Evolutionary conservation across 2,888 invertebrate genomes (phyloP).

Genomic region (Cataglyphis livida): DNA sequence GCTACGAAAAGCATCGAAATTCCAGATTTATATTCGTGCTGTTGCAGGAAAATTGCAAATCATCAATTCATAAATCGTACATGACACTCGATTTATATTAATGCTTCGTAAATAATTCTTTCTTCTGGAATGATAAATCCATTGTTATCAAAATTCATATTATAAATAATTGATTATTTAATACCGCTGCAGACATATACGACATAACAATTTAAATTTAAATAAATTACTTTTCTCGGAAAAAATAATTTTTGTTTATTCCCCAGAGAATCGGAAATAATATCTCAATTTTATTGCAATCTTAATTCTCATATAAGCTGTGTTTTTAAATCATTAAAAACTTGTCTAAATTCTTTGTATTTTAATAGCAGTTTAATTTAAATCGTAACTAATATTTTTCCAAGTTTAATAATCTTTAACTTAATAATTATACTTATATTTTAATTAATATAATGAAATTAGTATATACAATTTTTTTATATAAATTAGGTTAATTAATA

Average conservation of each 20-base stretch:
- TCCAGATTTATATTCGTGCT: conserved; percentile 19
- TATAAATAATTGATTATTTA: conserved; percentile 18
- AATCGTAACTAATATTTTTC: background rate
- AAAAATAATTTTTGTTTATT: background rate
- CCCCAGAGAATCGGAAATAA: background rate
- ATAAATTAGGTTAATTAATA: background rate
- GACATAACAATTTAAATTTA: background rate
- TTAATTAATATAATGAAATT: background rate
- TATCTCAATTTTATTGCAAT: background rate
- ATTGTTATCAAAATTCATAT: conserved; percentile 12
- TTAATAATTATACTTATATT: background rate
- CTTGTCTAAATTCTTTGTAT: background rate
- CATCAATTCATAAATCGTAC: conserved; percentile 6
- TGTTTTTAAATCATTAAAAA: background rate
- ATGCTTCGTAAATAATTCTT: background rate
- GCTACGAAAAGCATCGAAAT: conserved; percentile 21
- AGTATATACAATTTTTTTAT: background rate
- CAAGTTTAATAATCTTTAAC: background rate
- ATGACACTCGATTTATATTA: background rate
- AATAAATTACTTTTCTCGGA: background rate
- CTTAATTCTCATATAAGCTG: background rate
- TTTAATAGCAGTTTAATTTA: background rate
- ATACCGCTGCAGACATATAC: background rate
- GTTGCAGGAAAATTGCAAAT: conserved; percentile 5
- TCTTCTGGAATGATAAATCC: background rate